A percentile compares a stretch with the other conserved stretches of the same genome.
phyloP scores from a whole-genome alignment of 2,888 invertebrate genomes.

The Proisotoma minuta region DNA sequence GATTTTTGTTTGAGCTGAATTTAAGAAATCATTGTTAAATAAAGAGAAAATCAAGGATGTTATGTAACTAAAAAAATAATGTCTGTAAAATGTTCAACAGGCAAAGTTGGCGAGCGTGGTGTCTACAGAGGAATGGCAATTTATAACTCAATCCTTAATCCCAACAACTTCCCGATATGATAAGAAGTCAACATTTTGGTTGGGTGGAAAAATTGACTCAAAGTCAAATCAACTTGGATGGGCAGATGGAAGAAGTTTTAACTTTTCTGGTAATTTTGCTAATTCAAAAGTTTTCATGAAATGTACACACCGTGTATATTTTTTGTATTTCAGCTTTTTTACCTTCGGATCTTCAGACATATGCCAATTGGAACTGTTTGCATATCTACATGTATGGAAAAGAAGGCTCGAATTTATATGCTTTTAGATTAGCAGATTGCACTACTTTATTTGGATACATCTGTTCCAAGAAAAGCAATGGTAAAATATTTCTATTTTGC shows the following conservation, averaged over 20 bases:
- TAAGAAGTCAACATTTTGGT: slow-evolving; percentile 69
- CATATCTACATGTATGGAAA: slow-evolving; percentile 64
- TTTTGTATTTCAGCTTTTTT: slow-evolving; percentile 38
- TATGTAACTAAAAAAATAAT: no score
- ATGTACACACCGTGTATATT: no score
- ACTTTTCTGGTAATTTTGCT: slow-evolving; percentile 60
- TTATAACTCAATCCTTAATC: slow-evolving; percentile 64
- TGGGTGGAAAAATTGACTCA: slow-evolving; percentile 57
- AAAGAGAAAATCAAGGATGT: no score
- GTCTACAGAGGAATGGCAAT: slow-evolving; percentile 65
- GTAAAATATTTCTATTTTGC: no score
- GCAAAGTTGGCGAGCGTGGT: slow-evolving; percentile 66
- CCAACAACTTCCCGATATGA: slow-evolving; percentile 68
- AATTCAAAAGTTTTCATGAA: no score
- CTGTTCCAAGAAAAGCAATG: slow-evolving; percentile 53
- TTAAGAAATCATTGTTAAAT: no score
- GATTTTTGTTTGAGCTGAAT: no score
- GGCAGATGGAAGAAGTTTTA: slow-evolving; percentile 62
- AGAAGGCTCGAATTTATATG: slow-evolving; percentile 38
- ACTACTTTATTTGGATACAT: slow-evolving; percentile 57
- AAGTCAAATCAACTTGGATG: slow-evolving; percentile 56
- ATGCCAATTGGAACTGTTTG: slow-evolving; percentile 49
- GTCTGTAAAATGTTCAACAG: slow-evolving; percentile 45
- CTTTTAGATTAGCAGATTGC: slow-evolving; percentile 45
- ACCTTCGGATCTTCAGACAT: slow-evolving; percentile 42